Evolutionary conservation across 2,797 vertebrate species (phyloP), one percentile per base, ranked within the genome.

Genomic region (Sitta carolinensis): DNA sequence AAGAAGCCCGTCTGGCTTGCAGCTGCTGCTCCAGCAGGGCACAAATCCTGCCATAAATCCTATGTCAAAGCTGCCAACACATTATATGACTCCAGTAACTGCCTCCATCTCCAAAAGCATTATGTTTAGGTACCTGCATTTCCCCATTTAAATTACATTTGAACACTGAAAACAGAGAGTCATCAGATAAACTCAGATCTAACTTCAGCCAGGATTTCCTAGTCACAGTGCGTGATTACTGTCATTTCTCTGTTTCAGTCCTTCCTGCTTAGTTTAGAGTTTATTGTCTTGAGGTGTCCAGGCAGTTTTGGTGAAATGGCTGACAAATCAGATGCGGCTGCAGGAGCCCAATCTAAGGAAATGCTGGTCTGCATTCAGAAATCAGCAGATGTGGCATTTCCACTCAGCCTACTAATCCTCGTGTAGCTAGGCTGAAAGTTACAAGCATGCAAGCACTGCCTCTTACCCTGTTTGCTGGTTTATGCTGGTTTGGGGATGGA

Each of bases 11-110:
- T 95, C 95, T 96, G 95, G 90, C 94, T 96, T 96, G 92, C 96
- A 96, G 95, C 96, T 96, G 95, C 93, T 94, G 84, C 90, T 96
- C 95, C 96, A 96, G 94, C 96, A 96, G 96, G 96, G 88, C 92
- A 94, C 61, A 90, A 76, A 95, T 95, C 93, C 92, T 95, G 92
- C 93, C 90, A 96, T 84, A 95, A 96, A 96, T 94, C 93, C 94
- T 75, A 14, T 94, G 90, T 96, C 94, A 96, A 82, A 96, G 86
- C 95, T 96, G 96, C 96, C 96, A 96, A 89, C 95, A 91, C 92
- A 22, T 93, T 82, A 73, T 87, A 94, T 90, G 88, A 79, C 94
- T 96, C 92, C 86, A 95, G 90, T 86, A 93, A 95, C 80, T 69
- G 64, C 93, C 13, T 0, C 55, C 90, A 92, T 92, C 84, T 96